Percentiles rank a stretch among this genome's conserved stretches.
These are phyloP conservation scores for Crossocerus cetratus DNA, from an alignment of 2,888 invertebrate genomes.

Conservation along the genomic window DNA sequence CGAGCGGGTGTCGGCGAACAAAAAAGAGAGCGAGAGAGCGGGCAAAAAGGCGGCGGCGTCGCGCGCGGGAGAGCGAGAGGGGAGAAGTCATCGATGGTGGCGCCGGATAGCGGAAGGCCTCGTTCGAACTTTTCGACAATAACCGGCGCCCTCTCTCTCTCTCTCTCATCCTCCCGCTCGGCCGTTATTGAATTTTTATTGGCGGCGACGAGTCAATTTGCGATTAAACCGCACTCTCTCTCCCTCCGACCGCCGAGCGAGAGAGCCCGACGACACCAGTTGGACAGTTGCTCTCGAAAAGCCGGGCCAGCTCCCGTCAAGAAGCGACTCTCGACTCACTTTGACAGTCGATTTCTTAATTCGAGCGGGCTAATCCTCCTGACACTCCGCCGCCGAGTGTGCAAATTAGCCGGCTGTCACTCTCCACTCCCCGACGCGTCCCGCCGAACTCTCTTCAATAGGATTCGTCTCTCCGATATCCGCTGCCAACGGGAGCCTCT, in stretches of 20 bases:
- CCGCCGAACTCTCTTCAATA: not conserved
- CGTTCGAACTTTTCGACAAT: slow-evolving; percentile 66
- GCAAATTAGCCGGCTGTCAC: slow-evolving; percentile 36
- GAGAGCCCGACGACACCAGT: slow-evolving; percentile 49
- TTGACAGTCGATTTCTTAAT: not conserved
- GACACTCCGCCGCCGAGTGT: slow-evolving; percentile 35
- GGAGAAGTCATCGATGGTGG: slow-evolving; percentile 7
- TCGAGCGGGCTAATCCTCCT: not conserved
- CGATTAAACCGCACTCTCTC: slow-evolving; percentile 53
- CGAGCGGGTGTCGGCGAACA: slow-evolving; percentile 60
- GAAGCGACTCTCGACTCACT: not conserved
- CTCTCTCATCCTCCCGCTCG: slow-evolving; percentile 12
- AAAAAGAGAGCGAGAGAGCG: not conserved
- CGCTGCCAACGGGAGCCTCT: no score
- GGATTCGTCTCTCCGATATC: no score
- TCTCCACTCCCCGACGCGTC: not conserved
- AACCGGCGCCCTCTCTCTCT: slow-evolving; percentile 43
- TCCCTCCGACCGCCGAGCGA: slow-evolving; percentile 29
- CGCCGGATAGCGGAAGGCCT: slow-evolving; percentile 44
- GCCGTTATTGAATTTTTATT: slow-evolving; percentile 73
- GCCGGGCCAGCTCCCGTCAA: slow-evolving; percentile 15
- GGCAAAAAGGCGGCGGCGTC: slow-evolving; percentile 14
- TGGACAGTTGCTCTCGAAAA: slow-evolving; percentile 62
- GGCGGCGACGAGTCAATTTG: slow-evolving; percentile 68
- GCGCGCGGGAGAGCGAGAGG: slow-evolving; percentile 2